These are phyloP conservation scores for Aphelinus certus DNA, from an alignment of 1,140 invertebrate species.

Conservation along the genomic window DNA sequence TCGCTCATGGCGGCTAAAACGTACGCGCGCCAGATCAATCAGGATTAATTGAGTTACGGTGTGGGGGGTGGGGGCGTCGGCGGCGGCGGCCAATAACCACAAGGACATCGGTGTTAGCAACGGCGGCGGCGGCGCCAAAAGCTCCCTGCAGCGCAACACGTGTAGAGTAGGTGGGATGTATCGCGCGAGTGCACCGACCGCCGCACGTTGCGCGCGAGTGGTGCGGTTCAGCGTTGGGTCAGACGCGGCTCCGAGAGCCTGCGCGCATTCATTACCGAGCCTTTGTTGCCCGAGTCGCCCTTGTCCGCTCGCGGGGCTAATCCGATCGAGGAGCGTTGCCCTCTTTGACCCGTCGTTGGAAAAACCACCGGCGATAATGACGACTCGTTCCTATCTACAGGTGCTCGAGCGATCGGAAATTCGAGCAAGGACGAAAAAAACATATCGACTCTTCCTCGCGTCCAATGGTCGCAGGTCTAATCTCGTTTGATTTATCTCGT, in stretches of 20 bases:
- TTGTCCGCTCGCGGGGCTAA: too few species aligned
- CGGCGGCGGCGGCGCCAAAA: conserved; percentile 3
- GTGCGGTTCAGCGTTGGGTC: conserved; percentile 1
- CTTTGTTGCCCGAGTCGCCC: too few species aligned
- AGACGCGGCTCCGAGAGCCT: neutral
- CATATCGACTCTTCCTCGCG: too few species aligned
- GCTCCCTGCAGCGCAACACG: neutral
- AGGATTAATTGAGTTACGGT: conserved; percentile 62
- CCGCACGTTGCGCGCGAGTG: neutral
- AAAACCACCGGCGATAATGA: too few species aligned
- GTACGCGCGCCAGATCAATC: conserved; percentile 52
- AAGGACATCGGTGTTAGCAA: conserved; percentile 45
- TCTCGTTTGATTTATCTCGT: too few species aligned
- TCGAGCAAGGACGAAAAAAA: too few species aligned
- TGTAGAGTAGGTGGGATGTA: neutral
- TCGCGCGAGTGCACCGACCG: neutral
- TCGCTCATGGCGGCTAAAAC: conserved; percentile 2
- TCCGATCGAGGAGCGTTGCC: too few species aligned
- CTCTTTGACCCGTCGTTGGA: too few species aligned
- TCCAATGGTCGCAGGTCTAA: too few species aligned
- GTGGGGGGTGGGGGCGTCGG: conserved; percentile 51
- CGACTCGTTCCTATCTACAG: too few species aligned
- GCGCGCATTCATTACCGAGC: too few species aligned
- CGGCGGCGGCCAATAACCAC: conserved; percentile 50
- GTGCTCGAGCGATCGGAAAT: too few species aligned